phyloP scores from a whole-genome alignment of 2,113 vertebrate genomes.

The Percopsis transmontana region DNA sequence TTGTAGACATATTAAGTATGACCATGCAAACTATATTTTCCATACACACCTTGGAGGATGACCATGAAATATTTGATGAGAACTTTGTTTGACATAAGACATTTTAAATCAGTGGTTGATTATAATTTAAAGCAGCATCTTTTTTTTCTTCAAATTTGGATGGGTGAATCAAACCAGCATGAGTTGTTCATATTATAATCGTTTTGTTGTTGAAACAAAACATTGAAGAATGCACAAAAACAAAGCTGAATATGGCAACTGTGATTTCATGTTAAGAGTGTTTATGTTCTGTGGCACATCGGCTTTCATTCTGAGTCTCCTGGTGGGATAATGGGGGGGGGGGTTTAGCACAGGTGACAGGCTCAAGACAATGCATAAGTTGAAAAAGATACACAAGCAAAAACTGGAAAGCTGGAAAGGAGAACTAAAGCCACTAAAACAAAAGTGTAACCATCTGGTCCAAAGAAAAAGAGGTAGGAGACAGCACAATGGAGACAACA shows the following conservation, averaged over 20 bases:
- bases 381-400: neutral
- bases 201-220: constrained; percentile 12
- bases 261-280: too few relatives aligned
- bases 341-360: constrained; percentile 19
- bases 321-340: constrained; percentile 11
- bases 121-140: neutral
- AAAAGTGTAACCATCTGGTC: constrained; percentile 65
- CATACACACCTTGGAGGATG: neutral
- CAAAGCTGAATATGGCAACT: neutral
- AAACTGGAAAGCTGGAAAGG: constrained; percentile 11
- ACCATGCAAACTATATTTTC: neutral
- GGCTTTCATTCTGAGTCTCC: constrained; percentile 36
- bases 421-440: constrained; percentile 4
- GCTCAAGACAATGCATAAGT: constrained; percentile 6
- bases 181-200: neutral
- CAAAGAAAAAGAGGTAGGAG: constrained; percentile 36
- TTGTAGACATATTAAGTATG: too few relatives aligned
- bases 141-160: neutral
- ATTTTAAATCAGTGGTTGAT: neutral
- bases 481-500: constrained; percentile 50
- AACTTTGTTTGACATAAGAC: neutral
- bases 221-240: neutral
- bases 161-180: neutral
- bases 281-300: constrained; percentile 8
- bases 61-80: neutral